Percentiles rank a stretch among this genome's conserved stretches.
Evolutionary conservation across 1,140 invertebrate species (phyloP).

Genomic region (Drosophila tsacasi): DNA sequence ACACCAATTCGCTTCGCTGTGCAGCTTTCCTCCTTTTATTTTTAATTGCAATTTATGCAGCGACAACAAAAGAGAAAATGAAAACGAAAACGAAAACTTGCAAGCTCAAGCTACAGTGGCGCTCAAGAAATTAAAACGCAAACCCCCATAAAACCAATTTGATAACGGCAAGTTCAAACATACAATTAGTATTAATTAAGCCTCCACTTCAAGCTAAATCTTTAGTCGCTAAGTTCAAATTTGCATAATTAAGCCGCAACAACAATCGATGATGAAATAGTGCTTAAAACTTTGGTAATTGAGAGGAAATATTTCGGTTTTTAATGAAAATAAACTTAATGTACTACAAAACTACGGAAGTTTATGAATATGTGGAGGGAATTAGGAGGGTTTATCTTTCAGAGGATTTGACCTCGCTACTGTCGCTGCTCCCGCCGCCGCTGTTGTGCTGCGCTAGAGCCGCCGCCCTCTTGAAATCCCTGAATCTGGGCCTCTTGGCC

Average conservation of each 20-base stretch:
- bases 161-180: constrained; percentile 44
- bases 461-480: constrained; percentile 3
- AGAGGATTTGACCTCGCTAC: constrained; percentile 6
- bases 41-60: constrained; percentile 38
- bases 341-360: constrained; percentile 32
- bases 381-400: background rate
- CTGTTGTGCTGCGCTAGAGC: background rate
- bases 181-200: constrained; percentile 58
- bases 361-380: background rate
- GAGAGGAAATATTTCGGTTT: constrained; percentile 47
- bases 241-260: constrained; percentile 64
- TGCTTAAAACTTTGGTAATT: constrained; percentile 39
- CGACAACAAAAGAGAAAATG: constrained; percentile 25
- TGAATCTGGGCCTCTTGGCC: constrained; percentile 45
- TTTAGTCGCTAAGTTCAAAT: constrained; percentile 56
- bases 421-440: constrained; percentile 7
- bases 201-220: constrained; percentile 43
- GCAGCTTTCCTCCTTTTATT: constrained; percentile 38
- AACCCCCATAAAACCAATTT: constrained; percentile 13
- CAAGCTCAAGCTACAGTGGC: constrained; percentile 44
- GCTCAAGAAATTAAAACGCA: constrained; percentile 22
- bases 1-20: constrained; percentile 33
- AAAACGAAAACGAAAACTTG: constrained; percentile 10
- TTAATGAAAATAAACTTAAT: constrained; percentile 76
- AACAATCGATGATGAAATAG: constrained; percentile 17